Evolutionary conservation across 1,140 invertebrate species (phyloP), one percentile per base, ranked within the genome.

Genomic region (Bombus superbus): DNA sequence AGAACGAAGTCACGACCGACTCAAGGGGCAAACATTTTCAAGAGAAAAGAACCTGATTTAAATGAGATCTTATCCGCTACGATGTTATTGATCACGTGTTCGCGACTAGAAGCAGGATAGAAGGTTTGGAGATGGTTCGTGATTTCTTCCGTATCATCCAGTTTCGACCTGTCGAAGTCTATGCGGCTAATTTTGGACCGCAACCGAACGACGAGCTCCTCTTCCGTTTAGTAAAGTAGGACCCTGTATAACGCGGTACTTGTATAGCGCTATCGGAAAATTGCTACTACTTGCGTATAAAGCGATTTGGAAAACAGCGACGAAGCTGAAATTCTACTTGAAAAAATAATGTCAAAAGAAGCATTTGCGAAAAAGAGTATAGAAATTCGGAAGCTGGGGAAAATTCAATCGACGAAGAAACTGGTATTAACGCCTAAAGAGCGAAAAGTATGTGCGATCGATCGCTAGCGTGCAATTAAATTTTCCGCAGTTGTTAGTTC

Each of bases 61-160:
- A 90, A 90, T 89, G 80, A 90, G 89, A 89, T 90, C 86, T 90
- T 90, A 90, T 87, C 88, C 82, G 66, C 38, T n/a, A 40, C 22
- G 86, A 72, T 35, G 64, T 32, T 88, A 90, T 90, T 40, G 89
- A 90, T 90, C 89, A 82, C 75, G 64, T 28, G 81, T 69, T 57
- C 38, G 81, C 78, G 28, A n/a, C 38, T 32, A 44, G 9, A 44
- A 35, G 10, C 44, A 35, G 18, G 40, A 80, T 57, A 73, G 18
- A 5, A 53, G 47, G 57, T 68, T 82, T 15, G 64, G 57, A 80
- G 75, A 72, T 47, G 66, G 15, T 44, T 83, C 47, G 75, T 66
- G 74, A 88, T 89, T 88, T 81, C 74, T 74, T 71, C 35, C 73
- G 47, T 53, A 72, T 84, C 77, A 44, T 81, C 62, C 13, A 25